Conservation (phyloP, 1,140 invertebrate genomes). For the Lineus longissimus region DNA sequence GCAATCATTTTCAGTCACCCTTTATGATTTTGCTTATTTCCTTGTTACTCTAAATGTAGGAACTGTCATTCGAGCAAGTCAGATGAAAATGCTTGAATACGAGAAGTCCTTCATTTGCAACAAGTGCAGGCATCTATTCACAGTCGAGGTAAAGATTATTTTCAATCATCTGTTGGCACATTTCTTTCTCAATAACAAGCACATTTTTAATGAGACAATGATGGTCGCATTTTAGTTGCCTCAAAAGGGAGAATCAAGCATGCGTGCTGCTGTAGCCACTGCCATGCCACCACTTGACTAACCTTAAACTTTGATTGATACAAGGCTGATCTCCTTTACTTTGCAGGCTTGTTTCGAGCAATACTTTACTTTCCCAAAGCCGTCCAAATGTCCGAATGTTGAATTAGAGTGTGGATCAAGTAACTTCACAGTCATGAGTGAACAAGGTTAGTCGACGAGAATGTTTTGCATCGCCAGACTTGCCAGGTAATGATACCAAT, state of each 20-base stretch:
- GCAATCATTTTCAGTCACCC: not conserved
- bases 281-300: conserved; percentile 6
- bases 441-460: conserved; percentile 48
- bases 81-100: conserved; percentile 73
- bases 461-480: no score
- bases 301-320: not conserved
- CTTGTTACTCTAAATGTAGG: no score
- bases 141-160: conserved; percentile 58
- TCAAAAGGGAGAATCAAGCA: no score
- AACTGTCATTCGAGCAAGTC: conserved; percentile 71
- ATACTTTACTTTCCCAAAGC: conserved; percentile 62
- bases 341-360: conserved; percentile 63
- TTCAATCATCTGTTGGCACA: not conserved
- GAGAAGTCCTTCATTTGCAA: conserved; percentile 70
- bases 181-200: no score
- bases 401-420: conserved; percentile 56
- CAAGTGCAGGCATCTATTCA: conserved; percentile 70
- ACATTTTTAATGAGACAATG: no score
- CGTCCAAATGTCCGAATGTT: conserved; percentile 62
- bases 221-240: no score
- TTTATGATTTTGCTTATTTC: conserved; percentile 21
- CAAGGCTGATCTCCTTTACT: conserved; percentile 1
- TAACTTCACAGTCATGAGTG: conserved; percentile 52
- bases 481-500: no score
- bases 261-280: not conserved